Percentiles rank a stretch among this genome's conserved stretches.
phyloP scores from a whole-genome alignment of 2,113 vertebrate genomes.

The Phocoena sinus region DNA sequence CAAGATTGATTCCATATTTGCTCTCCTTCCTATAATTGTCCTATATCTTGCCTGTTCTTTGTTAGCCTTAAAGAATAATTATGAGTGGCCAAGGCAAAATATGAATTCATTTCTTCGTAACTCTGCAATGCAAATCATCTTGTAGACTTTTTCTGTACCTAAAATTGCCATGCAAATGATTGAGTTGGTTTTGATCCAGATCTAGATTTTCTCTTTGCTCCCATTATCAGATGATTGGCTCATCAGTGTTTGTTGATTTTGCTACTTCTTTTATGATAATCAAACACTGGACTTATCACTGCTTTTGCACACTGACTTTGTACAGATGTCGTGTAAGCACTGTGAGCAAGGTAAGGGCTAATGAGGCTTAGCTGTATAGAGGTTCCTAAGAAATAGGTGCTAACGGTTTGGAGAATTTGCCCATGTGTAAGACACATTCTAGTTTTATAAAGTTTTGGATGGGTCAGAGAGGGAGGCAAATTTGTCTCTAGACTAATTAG shows the following conservation, averaged over 20 bases:
- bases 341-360: neutral
- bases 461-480: neutral
- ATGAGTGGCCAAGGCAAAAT: conserved; percentile 33
- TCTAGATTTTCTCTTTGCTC: neutral
- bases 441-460: conserved; percentile 1
- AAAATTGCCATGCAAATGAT: conserved; percentile 31
- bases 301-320: neutral
- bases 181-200: conserved; percentile 7
- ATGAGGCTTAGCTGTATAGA: neutral
- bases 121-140: conserved; percentile 16
- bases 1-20: conserved; percentile 75
- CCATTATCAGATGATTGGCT: neutral
- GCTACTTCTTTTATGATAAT: neutral
- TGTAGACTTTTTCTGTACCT: neutral
- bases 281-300: neutral
- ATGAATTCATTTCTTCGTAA: conserved; percentile 37
- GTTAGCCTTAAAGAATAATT: conserved; percentile 62
- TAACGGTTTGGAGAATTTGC: neutral
- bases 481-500: neutral
- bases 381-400: neutral
- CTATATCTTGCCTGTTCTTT: conserved; percentile 58
- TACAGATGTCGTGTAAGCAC: neutral
- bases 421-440: neutral
- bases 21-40: conserved; percentile 45
- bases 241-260: conserved; percentile 6